phyloP scores from a whole-genome alignment of 2,113 vertebrate species.

The Dendropsophus ebraccatus region DNA sequence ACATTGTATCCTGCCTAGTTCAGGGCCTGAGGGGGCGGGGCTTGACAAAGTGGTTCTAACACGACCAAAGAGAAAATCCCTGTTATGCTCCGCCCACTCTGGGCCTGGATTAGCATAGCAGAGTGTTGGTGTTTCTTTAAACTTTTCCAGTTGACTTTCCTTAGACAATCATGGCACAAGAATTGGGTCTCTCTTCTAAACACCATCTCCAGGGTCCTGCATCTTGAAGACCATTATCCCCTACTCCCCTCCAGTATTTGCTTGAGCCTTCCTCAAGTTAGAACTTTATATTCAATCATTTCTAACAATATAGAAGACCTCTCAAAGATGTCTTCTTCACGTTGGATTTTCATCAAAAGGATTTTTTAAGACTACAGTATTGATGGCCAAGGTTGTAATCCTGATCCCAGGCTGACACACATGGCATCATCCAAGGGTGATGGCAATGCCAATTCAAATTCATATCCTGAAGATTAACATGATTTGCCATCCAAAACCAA shows the following conservation, averaged over 20 bases:
- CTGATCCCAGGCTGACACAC: neutral
- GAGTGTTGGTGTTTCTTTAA: neutral
- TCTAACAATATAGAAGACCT: no score
- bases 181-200: neutral
- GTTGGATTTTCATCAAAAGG: no score
- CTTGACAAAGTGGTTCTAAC: neutral
- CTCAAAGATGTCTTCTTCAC: no score
- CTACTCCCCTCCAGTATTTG: no score
- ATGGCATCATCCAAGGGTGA: neutral
- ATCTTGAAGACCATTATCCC: no score
- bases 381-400: neutral
- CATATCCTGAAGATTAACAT: neutral
- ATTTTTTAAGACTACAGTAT: no score
- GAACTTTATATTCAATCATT: no score
- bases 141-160: neutral
- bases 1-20: neutral
- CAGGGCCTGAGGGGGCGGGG: neutral
- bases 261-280: no score
- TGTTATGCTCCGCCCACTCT: neutral
- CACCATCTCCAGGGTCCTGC: no score
- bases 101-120: neutral
- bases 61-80: neutral
- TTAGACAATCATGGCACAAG: slow-evolving; percentile 3
- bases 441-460: neutral
- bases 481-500: neutral